phyloP scores from a whole-genome alignment of 2,113 vertebrate genomes.

The Neotoma lepida region DNA sequence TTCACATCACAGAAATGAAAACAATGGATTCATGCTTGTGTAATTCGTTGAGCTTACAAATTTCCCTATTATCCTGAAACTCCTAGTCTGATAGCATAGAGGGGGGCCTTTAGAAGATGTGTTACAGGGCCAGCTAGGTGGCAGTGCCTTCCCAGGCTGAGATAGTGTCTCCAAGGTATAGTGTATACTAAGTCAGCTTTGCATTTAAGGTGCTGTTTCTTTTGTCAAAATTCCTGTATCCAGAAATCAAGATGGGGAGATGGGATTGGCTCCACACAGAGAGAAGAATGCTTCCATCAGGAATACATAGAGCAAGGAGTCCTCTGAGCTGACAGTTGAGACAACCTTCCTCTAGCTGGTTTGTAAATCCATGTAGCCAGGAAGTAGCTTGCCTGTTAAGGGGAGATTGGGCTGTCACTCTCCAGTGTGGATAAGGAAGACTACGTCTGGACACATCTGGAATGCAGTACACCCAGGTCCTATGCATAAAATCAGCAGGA shows the following conservation, averaged over 20 bases:
- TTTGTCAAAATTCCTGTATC: neutral
- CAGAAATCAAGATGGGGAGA: neutral
- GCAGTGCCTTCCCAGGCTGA: neutral
- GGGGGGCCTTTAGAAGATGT: neutral
- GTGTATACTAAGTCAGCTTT: neutral
- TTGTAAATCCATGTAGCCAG: neutral
- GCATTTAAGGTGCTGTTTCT: constrained; percentile 6
- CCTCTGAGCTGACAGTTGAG: neutral
- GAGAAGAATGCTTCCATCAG: neutral
- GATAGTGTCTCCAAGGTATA: neutral
- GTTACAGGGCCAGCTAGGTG: neutral
- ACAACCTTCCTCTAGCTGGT: neutral
- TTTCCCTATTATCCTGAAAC: neutral
- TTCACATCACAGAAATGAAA: neutral
- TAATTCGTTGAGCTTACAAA: neutral
- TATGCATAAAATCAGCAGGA: constrained; percentile 3
- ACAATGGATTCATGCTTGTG: neutral
- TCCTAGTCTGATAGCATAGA: neutral
- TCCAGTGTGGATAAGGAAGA: neutral
- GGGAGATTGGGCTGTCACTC: neutral
- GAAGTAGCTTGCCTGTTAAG: neutral
- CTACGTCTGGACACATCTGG: neutral
- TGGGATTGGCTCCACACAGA: neutral
- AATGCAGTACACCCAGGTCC: neutral
- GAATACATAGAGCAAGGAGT: neutral